These are phyloP conservation scores for Hylaeus volcanicus DNA, from an alignment of 1,140 invertebrate species.

Conservation along the genomic window DNA sequence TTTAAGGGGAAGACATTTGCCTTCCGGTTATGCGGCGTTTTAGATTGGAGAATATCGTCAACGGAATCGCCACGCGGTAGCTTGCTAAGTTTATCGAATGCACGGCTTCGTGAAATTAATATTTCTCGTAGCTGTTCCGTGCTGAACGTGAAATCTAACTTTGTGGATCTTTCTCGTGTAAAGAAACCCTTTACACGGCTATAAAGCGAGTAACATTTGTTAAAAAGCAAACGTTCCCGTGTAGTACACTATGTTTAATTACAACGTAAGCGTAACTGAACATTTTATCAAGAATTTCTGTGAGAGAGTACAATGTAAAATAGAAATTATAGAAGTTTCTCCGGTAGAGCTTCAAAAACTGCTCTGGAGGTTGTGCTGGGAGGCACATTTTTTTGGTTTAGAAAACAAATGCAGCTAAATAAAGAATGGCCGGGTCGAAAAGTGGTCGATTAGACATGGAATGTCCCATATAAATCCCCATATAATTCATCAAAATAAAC, in stretches of 20 bases:
- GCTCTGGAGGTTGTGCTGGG: no score
- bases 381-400: no score
- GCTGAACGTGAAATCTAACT: not conserved
- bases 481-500: no score
- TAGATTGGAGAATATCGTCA: slow-evolving; percentile 9
- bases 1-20: slow-evolving; percentile 33
- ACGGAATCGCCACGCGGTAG: not conserved
- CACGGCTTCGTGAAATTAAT: not conserved
- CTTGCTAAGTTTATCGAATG: not conserved
- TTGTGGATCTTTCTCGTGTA: not conserved
- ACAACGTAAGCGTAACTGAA: not conserved
- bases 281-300: no score
- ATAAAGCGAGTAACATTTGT: not conserved
- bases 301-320: no score
- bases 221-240: not conserved
- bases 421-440: no score
- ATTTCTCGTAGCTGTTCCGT: not conserved
- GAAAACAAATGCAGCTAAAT: no score
- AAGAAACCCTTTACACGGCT: not conserved
- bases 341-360: no score
- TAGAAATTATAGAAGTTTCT: no score
- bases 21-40: not conserved
- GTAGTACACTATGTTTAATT: not conserved
- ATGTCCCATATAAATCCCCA: no score
- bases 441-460: no score